A percentile compares a stretch with the other conserved stretches of the same genome.
phyloP scores from a whole-genome alignment of 2,888 invertebrate species.

The Callyntrura sp. region DNA sequence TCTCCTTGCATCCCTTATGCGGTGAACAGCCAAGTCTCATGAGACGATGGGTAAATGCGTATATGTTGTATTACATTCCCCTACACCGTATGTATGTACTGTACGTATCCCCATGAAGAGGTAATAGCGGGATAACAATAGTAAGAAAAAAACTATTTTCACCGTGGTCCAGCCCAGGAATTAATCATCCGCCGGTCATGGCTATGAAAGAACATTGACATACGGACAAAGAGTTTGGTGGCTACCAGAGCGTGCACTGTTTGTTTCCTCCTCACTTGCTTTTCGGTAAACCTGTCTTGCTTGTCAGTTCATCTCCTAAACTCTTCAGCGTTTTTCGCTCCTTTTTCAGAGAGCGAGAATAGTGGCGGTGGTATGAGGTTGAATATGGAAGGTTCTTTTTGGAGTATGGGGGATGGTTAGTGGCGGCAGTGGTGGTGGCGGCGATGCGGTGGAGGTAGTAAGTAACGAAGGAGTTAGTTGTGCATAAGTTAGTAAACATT shows the following conservation, averaged over 20 bases:
- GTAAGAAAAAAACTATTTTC: conserved; percentile 62
- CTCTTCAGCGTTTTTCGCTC: conserved; percentile 73
- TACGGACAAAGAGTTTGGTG: conserved; percentile 75
- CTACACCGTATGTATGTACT: background rate
- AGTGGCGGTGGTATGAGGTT: conserved; percentile 21
- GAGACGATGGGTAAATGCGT: no score
- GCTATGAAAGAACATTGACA: conserved; percentile 75
- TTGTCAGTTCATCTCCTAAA: conserved; percentile 74
- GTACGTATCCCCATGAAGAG: background rate
- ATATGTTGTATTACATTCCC: background rate
- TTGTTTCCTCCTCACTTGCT: conserved; percentile 75
- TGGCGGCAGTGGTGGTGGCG: no score
- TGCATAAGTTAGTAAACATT: conserved; percentile 73
- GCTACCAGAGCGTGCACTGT: conserved; percentile 73
- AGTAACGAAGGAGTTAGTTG: conserved; percentile 64
- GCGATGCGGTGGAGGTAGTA: background rate
- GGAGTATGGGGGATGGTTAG: conserved; percentile 37
- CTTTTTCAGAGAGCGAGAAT: conserved; percentile 44
- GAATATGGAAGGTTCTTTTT: conserved; percentile 38
- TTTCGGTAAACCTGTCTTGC: conserved; percentile 74
- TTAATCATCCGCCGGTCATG: conserved; percentile 74
- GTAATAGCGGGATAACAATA: conserved; percentile 24
- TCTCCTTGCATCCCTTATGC: no score
- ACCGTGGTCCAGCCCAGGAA: conserved; percentile 73
- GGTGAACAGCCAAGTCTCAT: no score